These are phyloP conservation scores for Chymomyza fuscimana DNA, from an alignment of 2,888 invertebrate genomes.

Conservation along the genomic window DNA sequence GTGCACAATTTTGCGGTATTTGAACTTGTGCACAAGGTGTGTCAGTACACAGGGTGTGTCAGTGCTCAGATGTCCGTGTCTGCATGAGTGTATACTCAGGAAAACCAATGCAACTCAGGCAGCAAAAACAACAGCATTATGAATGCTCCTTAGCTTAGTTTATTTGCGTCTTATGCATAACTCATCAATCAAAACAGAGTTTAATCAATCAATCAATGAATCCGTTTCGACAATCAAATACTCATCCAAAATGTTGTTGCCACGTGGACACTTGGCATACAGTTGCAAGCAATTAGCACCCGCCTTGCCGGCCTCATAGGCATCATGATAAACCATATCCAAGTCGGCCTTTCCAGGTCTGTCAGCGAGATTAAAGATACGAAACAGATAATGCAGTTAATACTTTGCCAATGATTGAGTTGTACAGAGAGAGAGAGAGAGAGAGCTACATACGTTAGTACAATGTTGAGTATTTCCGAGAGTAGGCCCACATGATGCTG, in stretches of 20 bases:
- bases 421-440: not conserved
- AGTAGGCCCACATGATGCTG: constrained; percentile 69
- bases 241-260: constrained; percentile 83
- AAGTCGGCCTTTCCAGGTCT: constrained; percentile 79
- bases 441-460: constrained; percentile 65
- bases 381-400: not conserved
- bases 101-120: not conserved
- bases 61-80: not conserved
- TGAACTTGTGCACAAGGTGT: constrained; percentile 53
- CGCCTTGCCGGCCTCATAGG: constrained; percentile 83
- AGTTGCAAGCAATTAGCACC: constrained; percentile 84
- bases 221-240: constrained; percentile 54
- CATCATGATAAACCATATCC: constrained; percentile 82
- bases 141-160: constrained; percentile 63
- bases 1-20: constrained; percentile 66
- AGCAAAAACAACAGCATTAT: constrained; percentile 52
- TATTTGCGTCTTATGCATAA: constrained; percentile 44
- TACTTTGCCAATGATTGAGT: not conserved
- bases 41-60: not conserved
- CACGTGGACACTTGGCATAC: constrained; percentile 84
- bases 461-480: constrained; percentile 69
- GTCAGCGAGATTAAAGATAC: constrained; percentile 7
- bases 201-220: constrained; percentile 80
- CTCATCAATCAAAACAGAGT: constrained; percentile 24
- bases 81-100: not conserved